A percentile compares a stretch with the other conserved stretches of the same genome.
phyloP scores from a whole-genome alignment of 1,140 invertebrate genomes.

The Tribolium castaneum region DNA sequence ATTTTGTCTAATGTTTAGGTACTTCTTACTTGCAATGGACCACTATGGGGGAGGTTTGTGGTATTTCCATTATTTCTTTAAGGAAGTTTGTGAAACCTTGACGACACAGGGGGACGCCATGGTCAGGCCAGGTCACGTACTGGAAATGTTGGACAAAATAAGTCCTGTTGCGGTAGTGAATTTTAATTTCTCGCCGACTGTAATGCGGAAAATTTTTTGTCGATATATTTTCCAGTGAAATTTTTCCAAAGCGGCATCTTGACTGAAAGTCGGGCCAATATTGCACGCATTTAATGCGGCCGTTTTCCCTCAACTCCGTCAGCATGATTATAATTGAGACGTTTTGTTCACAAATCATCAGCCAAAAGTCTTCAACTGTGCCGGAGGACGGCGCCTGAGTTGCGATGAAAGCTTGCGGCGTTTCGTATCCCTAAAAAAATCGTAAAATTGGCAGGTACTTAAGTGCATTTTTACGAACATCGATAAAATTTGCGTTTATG shows the following conservation, averaged over 20 bases:
- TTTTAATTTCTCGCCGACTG: constrained; percentile 65
- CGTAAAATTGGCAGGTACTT: not conserved
- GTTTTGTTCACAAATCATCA: constrained; percentile 80
- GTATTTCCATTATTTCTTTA: not conserved
- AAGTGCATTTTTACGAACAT: constrained; percentile 31
- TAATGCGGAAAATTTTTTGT: constrained; percentile 66
- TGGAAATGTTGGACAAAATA: constrained; percentile 58
- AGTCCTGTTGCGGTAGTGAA: constrained; percentile 66
- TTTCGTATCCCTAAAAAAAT: constrained; percentile 73
- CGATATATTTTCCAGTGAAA: constrained; percentile 62
- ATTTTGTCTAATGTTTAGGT: not conserved
- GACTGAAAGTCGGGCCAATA: constrained; percentile 70
- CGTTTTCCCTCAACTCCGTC: constrained; percentile 79
- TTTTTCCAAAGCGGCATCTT: constrained; percentile 62
- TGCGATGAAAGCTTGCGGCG: constrained; percentile 76
- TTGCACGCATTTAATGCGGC: constrained; percentile 72
- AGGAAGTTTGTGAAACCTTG: constrained; percentile 69
- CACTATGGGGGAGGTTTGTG: not conserved
- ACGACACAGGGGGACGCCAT: constrained; percentile 69
- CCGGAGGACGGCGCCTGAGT: constrained; percentile 80
- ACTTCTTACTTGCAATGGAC: constrained; percentile 1
- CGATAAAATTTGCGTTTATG: constrained; percentile 49
- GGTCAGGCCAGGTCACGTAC: constrained; percentile 74
- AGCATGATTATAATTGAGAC: constrained; percentile 80
- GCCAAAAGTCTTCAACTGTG: constrained; percentile 82